Evolutionary conservation across 2,888 invertebrate genomes (phyloP), one percentile per base, ranked within the genome.

Genomic region (Acrocera orbiculus): DNA sequence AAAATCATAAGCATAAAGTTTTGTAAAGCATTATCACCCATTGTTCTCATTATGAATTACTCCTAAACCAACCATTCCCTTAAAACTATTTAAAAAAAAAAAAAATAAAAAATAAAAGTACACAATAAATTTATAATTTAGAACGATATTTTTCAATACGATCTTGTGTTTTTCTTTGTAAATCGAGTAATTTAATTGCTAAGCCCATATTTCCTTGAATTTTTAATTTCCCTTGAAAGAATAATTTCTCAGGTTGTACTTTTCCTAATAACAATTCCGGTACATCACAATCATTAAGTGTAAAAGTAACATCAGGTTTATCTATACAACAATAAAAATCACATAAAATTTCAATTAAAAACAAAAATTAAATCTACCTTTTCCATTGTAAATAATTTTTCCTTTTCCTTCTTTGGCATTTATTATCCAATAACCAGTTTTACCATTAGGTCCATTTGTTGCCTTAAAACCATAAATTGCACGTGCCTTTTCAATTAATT

Each of bases 141-240:
- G 85, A 67, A 34, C 78, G 69, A 35, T 85, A 63, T 15, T 70
- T 62, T 22, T 77, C 80, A 47, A 85, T 80, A 49, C 77, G 74
- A 25, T 69, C 67, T 4, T 75, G 68, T 1, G 82, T 81, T 5
- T 72, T 69, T 37, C 72, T 70, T 49, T 86, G 85, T 40, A 92
- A 57, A 43, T 86, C 83, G 14, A 81, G 76, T 37, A 96, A 63
- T 56, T 92, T 95, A 81, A 95, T 82, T 3, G 95, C 95, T 27
- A 93, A 63, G 0, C 87, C 92, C 81, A 95, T 89, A 56, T 95
- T 95, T 20, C 95, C 95, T 55, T 90, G 83, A 38, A 96, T 78
- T 63, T 93, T 95, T 36, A 89, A 74, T 61, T 95, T 95, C 11
- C 95, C 95, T 60, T 93, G 85, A 69, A 87, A 87, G 61, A 87